Percentiles rank a stretch among this genome's conserved stretches.
These are phyloP conservation scores for Etia nguti DNA, from an alignment of 2,113 vertebrate species.

Conservation along the genomic window DNA sequence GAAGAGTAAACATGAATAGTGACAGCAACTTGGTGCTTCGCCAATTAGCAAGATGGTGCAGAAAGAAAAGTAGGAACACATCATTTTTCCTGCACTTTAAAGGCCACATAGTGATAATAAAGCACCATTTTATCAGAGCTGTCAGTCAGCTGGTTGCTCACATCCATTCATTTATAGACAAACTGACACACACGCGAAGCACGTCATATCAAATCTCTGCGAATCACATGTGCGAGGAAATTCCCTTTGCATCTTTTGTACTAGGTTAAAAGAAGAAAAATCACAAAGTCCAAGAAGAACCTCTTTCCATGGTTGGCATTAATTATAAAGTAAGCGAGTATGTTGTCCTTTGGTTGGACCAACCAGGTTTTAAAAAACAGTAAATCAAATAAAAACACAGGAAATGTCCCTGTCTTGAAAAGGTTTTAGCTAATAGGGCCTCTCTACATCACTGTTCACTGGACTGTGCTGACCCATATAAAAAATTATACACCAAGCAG, in stretches of 20 bases:
- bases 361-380: not conserved
- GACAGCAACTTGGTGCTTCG: not conserved
- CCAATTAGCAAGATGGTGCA: not conserved
- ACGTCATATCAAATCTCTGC: no score
- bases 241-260: not conserved
- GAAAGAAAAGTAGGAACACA: not conserved
- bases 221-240: not conserved
- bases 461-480: not conserved
- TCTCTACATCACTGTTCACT: not conserved
- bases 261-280: not conserved
- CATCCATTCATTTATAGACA: not conserved
- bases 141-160: not conserved
- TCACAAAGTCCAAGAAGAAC: not conserved
- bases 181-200: not conserved
- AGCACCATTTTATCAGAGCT: not conserved
- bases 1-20: not conserved
- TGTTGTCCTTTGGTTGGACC: not conserved
- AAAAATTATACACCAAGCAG: not conserved
- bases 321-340: not conserved
- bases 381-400: not conserved
- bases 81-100: not conserved
- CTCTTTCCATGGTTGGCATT: not conserved
- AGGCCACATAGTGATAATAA: not conserved
- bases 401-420: not conserved
- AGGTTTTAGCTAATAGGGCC: not conserved